These are phyloP conservation scores for Geotrypetes seraphini DNA, from an alignment of 2,797 vertebrate species.

Conservation along the genomic window DNA sequence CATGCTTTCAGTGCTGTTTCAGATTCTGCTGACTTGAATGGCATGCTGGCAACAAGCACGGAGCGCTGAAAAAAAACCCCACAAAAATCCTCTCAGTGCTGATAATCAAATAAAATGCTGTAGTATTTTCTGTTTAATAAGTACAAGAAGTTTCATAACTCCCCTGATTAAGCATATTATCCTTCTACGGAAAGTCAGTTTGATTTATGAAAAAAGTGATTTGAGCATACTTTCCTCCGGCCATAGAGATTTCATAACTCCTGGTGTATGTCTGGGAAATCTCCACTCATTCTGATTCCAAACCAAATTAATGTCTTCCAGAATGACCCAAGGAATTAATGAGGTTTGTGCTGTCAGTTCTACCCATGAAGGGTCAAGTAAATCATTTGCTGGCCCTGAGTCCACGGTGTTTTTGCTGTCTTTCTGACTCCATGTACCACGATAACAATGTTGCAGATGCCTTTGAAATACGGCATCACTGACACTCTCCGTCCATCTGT, in stretches of 20 bases:
- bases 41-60: slow-evolving; percentile 53
- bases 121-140: slow-evolving; percentile 90
- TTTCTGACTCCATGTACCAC: slow-evolving; percentile 65
- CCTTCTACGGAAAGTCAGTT: slow-evolving; percentile 69
- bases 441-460: slow-evolving; percentile 77
- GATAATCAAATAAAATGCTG: slow-evolving; percentile 86
- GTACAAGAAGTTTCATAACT: slow-evolving; percentile 84
- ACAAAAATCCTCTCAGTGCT: slow-evolving; percentile 43
- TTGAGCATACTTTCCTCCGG: slow-evolving; percentile 79
- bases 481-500: slow-evolving; percentile 80
- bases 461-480: slow-evolving; percentile 87
- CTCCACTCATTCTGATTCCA: slow-evolving; percentile 75
- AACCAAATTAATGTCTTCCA: slow-evolving; percentile 93
- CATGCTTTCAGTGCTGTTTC: slow-evolving; percentile 42
- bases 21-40: slow-evolving; percentile 41
- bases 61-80: slow-evolving; percentile 52
- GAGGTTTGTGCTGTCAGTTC: slow-evolving; percentile 84
- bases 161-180: slow-evolving; percentile 78
- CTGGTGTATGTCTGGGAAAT: slow-evolving; percentile 89
- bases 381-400: slow-evolving; percentile 81
- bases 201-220: slow-evolving; percentile 84
- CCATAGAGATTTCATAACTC: slow-evolving; percentile 91
- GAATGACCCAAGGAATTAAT: slow-evolving; percentile 96
- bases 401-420: slow-evolving; percentile 52
- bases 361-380: slow-evolving; percentile 87